These are phyloP conservation scores for Fundulus diaphanus DNA, from an alignment of 2,797 vertebrate species.

Conservation along the genomic window DNA sequence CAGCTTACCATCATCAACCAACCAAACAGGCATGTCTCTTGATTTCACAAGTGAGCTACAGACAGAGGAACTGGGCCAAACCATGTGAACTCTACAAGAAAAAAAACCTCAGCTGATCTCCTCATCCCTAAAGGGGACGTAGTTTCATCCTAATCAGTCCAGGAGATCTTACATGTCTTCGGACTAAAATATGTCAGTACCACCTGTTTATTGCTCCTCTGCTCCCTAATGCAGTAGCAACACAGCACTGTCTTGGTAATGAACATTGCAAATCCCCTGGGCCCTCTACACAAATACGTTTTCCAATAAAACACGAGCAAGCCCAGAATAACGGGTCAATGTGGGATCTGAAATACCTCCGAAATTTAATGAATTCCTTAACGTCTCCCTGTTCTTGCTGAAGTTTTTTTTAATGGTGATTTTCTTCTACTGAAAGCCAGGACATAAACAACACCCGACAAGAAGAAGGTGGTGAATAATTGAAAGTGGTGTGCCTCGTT, in stretches of 20 bases:
- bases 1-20: neutral
- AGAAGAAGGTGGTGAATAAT: neutral
- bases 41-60: neutral
- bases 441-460: slow-evolving; percentile 15
- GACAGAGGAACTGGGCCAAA: neutral
- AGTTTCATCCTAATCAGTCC: slow-evolving; percentile 25
- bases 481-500: neutral
- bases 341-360: slow-evolving; percentile 32
- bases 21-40: neutral
- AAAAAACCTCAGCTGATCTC: neutral
- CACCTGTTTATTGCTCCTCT: slow-evolving; percentile 49
- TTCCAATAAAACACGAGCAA: slow-evolving; percentile 51
- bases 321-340: slow-evolving; percentile 50
- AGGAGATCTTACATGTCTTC: slow-evolving; percentile 21
- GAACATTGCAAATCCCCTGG: slow-evolving; percentile 40
- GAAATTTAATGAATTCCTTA: slow-evolving; percentile 29
- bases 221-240: slow-evolving; percentile 20
- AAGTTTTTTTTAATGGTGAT: neutral
- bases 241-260: slow-evolving; percentile 19
- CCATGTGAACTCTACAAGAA: neutral
- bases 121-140: neutral
- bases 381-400: slow-evolving; percentile 19
- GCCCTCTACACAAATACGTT: slow-evolving; percentile 46
- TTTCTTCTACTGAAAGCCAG: slow-evolving; percentile 10
- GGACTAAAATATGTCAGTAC: slow-evolving; percentile 36